These are phyloP conservation scores for Drosophila nigritarsus DNA, from an alignment of 2,888 invertebrate species.

Conservation along the genomic window DNA sequence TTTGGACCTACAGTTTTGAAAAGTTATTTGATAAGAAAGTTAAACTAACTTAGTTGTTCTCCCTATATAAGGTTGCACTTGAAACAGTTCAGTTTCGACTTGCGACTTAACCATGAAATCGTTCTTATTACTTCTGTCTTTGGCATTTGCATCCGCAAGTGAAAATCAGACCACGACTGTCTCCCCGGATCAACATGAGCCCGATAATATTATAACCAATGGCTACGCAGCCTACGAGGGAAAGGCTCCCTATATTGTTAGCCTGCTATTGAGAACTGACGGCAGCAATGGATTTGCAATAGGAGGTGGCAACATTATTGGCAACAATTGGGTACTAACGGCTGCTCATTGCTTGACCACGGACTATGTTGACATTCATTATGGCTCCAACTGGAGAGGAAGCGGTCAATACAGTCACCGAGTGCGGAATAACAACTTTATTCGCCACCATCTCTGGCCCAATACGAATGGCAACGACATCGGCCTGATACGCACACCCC, in stretches of 20 bases:
- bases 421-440: conserved; percentile 50
- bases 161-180: not conserved
- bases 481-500: conserved; percentile 65
- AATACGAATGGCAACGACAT: conserved; percentile 66
- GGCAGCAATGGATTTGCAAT: conserved; percentile 25
- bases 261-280: conserved; percentile 51
- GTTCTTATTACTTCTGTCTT: conserved; percentile 5
- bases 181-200: not conserved
- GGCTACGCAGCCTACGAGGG: conserved; percentile 61
- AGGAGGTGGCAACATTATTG: conserved; percentile 55
- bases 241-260: conserved; percentile 72
- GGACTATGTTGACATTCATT: conserved; percentile 56
- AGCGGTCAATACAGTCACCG: conserved; percentile 35
- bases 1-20: not conserved
- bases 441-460: conserved; percentile 49
- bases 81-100: not conserved
- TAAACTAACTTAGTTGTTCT: not conserved
- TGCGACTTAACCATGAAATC: conserved; percentile 21
- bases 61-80: not conserved
- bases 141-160: conserved; percentile 13
- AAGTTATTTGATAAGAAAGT: not conserved
- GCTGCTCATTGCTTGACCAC: conserved; percentile 57
- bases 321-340: conserved; percentile 46
- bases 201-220: conserved; percentile 60
- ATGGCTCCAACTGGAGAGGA: conserved; percentile 54